Conservation (phyloP, 2,113 vertebrate genomes). For the Stictonetta naevosa region DNA sequence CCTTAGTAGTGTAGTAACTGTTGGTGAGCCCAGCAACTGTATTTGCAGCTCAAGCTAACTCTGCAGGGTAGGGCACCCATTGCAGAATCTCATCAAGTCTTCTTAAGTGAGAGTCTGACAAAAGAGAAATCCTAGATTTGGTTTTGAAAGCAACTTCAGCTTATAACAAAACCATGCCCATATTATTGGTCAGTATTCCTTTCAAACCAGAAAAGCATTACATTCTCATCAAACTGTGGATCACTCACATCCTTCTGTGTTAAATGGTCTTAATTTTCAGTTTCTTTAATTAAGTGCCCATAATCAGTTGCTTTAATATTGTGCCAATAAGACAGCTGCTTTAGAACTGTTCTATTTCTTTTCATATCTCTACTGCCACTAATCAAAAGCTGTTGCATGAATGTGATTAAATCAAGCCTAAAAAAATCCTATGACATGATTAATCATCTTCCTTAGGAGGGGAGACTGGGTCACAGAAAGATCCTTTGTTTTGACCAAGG, state of each 20-base stretch:
- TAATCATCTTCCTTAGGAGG: neutral
- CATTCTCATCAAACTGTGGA: neutral
- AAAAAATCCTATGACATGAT: neutral
- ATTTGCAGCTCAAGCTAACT: neutral
- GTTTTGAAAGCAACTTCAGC: neutral
- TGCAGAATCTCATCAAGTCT: neutral
- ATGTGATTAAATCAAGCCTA: neutral
- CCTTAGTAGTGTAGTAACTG: no score
- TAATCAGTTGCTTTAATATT: slow-evolving; percentile 15
- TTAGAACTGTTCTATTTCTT: neutral
- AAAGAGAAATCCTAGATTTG: neutral
- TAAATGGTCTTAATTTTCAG: slow-evolving; percentile 8
- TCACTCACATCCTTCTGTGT: neutral
- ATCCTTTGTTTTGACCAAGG: neutral
- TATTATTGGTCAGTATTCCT: neutral
- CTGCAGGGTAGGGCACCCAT: neutral
- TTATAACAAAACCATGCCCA: neutral
- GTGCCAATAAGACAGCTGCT: slow-evolving; percentile 22
- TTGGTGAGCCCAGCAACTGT: neutral
- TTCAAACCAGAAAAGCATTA: neutral
- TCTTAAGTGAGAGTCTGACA: neutral
- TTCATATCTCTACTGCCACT: neutral
- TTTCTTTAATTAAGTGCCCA: slow-evolving; percentile 26
- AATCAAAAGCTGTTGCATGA: neutral
- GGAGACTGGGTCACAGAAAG: neutral